phyloP scores from a whole-genome alignment of 1,140 invertebrate genomes.

The Drosophila parabipectinata region DNA sequence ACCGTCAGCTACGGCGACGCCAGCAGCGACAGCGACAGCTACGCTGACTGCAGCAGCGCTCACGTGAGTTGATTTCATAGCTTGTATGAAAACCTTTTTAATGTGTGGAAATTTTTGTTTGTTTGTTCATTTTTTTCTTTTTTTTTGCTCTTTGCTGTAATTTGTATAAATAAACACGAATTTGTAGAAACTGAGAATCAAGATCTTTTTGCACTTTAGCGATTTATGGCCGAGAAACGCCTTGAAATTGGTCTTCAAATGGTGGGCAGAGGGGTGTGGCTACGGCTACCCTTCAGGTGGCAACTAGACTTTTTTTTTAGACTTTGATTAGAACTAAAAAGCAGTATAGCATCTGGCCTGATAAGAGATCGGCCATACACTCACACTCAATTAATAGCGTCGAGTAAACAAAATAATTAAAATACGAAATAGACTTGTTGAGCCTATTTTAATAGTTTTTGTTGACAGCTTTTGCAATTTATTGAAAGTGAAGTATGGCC shows the following conservation, averaged over 20 bases:
- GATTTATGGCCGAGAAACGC: constrained; percentile 15
- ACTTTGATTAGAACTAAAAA: constrained; percentile 27
- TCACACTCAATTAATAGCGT: constrained; percentile 21
- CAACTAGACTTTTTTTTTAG: constrained; percentile 1
- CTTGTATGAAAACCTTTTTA: constrained; percentile 67
- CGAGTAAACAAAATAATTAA: constrained; percentile 51
- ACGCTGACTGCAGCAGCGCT: constrained; percentile 59
- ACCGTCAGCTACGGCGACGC: constrained; percentile 3
- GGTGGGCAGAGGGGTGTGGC: not conserved
- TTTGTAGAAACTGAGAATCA: constrained; percentile 14
- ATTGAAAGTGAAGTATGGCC: not conserved
- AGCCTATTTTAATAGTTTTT: constrained; percentile 24
- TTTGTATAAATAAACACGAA: constrained; percentile 74
- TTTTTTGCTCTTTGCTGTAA: constrained; percentile 60
- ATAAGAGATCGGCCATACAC: constrained; percentile 22
- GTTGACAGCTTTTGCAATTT: constrained; percentile 5
- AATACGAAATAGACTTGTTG: constrained; percentile 25
- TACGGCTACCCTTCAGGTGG: constrained; percentile 19
- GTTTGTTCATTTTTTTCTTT: constrained; percentile 37
- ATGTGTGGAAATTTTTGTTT: constrained; percentile 77
- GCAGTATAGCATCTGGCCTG: constrained; percentile 10
- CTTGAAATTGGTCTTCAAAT: constrained; percentile 1
- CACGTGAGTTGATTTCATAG: constrained; percentile 74
- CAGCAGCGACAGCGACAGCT: constrained; percentile 19
- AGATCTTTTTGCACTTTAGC: constrained; percentile 50